Percentiles rank a stretch among this genome's conserved stretches.
Conservation (phyloP, 2,113 vertebrate genomes). For the Promerops cafer region DNA sequence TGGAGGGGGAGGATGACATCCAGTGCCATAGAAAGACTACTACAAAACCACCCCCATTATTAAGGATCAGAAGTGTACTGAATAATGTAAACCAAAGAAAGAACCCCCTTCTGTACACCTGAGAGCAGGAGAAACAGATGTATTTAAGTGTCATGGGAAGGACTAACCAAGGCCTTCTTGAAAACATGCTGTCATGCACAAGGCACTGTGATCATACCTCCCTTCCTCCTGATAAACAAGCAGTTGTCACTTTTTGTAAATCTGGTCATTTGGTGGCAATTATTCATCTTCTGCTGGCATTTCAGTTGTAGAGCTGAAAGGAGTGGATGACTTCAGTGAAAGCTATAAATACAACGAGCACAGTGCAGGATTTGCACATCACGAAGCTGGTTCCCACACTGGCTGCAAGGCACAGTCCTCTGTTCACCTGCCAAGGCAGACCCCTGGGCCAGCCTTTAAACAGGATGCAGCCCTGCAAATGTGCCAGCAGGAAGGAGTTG, state of each 20-base stretch:
- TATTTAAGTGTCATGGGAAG: neutral
- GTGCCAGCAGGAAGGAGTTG: neutral
- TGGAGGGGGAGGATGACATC: neutral
- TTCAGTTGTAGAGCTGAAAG: neutral
- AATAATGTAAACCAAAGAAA: neutral
- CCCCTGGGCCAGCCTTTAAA: neutral
- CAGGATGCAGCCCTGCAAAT: constrained; percentile 13
- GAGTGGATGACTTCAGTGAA: neutral
- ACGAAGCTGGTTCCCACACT: neutral
- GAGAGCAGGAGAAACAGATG: neutral
- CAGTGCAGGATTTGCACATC: neutral
- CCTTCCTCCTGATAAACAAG: neutral
- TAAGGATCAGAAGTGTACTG: neutral
- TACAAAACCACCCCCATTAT: neutral
- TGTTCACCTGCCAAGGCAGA: neutral
- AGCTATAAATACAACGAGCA: neutral
- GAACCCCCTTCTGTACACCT: neutral
- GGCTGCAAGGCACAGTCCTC: neutral
- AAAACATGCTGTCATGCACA: neutral
- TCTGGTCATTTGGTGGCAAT: constrained; percentile 3
- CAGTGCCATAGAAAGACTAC: neutral
- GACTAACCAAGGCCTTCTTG: neutral
- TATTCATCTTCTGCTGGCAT: neutral
- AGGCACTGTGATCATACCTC: neutral
- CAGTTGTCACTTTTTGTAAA: neutral